Evolutionary conservation across 23 tunicate genomes (phyloP).

Genomic region (Oikopleura vanhoeffeni): DNA sequence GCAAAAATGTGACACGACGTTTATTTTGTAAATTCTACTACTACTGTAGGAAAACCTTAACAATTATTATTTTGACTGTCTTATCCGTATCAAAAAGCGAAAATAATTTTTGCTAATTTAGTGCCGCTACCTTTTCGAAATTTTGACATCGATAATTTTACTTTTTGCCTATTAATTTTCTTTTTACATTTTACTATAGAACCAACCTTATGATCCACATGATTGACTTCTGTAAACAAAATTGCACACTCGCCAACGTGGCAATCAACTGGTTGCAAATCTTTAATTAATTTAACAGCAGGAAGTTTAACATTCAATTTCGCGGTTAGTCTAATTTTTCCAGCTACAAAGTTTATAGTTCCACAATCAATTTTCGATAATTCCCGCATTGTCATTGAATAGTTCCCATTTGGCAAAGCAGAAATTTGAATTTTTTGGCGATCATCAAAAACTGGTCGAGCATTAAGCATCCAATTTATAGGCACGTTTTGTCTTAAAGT

Average conservation of each 20-base stretch:
- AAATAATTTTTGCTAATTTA: too few relatives aligned
- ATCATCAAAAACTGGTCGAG: background rate
- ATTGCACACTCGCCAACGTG: background rate
- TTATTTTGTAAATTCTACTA: too few relatives aligned
- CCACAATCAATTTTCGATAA: background rate
- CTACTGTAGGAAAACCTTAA: too few relatives aligned
- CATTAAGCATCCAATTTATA: background rate
- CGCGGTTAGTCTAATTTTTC: background rate
- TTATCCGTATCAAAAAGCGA: too few relatives aligned
- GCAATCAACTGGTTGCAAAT: background rate
- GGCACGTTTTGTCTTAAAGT: background rate
- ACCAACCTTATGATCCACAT: slow-evolving; percentile 3
- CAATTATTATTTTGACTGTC: too few relatives aligned
- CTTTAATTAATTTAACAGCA: background rate
- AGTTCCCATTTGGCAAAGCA: background rate
- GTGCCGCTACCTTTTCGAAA: too few relatives aligned
- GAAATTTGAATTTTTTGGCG: background rate
- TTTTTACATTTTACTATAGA: too few relatives aligned
- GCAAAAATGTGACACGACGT: too few relatives aligned
- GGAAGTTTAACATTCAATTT: background rate
- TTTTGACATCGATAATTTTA: too few relatives aligned
- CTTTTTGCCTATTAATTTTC: too few relatives aligned
- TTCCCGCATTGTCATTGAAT: background rate
- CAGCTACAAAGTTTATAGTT: background rate
- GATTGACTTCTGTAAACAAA: background rate